Evolutionary conservation across 2,113 vertebrate genomes (phyloP).

Genomic region (Phrynocephalus versicolor): DNA sequence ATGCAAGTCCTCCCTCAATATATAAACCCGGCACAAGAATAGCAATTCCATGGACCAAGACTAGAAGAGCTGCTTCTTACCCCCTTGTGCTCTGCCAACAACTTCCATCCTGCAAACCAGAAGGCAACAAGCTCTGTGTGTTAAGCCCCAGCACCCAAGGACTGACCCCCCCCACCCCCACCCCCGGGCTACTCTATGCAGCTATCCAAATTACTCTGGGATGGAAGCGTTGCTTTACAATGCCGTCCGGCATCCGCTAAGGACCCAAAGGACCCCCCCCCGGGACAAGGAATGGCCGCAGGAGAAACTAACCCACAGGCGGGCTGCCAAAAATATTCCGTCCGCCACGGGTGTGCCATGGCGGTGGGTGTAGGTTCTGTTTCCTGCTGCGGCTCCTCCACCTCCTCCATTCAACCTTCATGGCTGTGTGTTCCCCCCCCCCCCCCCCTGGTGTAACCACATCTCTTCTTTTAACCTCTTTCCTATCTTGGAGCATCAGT

Average conservation of each 20-base stretch:
- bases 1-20: no score
- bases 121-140: background rate
- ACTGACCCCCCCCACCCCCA: no score
- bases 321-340: conserved; percentile 77
- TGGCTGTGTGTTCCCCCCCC: no score
- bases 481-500: background rate
- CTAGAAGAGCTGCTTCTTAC: no score
- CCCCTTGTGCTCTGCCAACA: no score
- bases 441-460: background rate
- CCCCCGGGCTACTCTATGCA: background rate
- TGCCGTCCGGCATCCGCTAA: background rate
- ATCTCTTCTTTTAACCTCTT: no score
- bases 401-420: background rate
- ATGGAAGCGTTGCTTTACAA: background rate
- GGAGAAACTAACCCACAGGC: conserved; percentile 75
- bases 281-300: background rate
- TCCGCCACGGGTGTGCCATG: conserved; percentile 64
- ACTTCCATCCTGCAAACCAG: no score
- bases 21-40: no score
- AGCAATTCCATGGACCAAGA: no score
- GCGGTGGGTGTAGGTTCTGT: background rate
- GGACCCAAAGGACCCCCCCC: background rate
- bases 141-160: background rate
- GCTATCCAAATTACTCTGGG: background rate
- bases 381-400: background rate